Evolutionary conservation across 2,888 invertebrate species (phyloP).

Genomic region (Gibbula magus): DNA sequence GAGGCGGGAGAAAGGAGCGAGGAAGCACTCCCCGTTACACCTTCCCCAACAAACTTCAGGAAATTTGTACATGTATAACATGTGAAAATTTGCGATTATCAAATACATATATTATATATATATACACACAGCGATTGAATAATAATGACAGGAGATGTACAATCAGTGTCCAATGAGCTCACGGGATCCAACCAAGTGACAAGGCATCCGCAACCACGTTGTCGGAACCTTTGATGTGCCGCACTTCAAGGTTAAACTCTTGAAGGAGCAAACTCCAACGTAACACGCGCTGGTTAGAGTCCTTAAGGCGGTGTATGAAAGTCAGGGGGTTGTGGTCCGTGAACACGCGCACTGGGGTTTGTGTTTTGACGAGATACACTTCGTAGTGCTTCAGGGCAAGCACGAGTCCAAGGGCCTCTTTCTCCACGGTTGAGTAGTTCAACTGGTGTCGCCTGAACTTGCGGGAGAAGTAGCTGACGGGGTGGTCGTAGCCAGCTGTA

Average conservation of each 20-base stretch:
- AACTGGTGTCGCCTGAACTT: constrained; percentile 44
- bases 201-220: constrained; percentile 12
- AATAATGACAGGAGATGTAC: too few relatives aligned
- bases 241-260: constrained; percentile 37
- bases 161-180: too few relatives aligned
- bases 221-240: constrained; percentile 33
- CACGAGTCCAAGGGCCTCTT: too few relatives aligned
- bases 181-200: too few relatives aligned
- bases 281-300: constrained; percentile 36
- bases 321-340: constrained; percentile 47
- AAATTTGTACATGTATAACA: too few relatives aligned
- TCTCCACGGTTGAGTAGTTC: constrained; percentile 49
- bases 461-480: constrained; percentile 47
- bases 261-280: constrained; percentile 41
- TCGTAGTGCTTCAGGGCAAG: constrained; percentile 42
- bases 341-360: constrained; percentile 48
- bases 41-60: too few relatives aligned
- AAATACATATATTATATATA: too few relatives aligned
- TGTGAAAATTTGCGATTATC: too few relatives aligned
- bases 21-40: too few relatives aligned
- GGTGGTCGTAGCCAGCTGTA: constrained; percentile 42
- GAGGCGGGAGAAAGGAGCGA: too few relatives aligned
- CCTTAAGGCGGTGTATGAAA: constrained; percentile 39
- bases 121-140: too few relatives aligned
- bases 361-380: constrained; percentile 40